These are phyloP conservation scores for Paracyclopina nana DNA, from an alignment of 1,140 invertebrate species.

Conservation along the genomic window DNA sequence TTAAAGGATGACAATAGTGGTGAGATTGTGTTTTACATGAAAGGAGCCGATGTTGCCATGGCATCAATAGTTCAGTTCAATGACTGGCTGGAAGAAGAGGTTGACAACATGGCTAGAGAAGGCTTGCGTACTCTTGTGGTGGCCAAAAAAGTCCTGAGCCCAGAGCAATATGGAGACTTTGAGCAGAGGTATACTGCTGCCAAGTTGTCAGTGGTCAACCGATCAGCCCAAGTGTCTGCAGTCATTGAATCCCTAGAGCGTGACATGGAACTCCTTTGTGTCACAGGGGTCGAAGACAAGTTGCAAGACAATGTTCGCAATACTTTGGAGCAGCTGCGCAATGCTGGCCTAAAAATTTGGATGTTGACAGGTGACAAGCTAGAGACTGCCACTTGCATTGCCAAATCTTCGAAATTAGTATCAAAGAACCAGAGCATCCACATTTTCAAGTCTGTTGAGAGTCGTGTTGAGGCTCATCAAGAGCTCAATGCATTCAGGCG, in stretches of 20 bases:
- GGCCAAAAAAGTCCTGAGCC: conserved; percentile 68
- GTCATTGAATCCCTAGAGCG: conserved; percentile 73
- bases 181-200: conserved; percentile 71
- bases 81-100: conserved; percentile 90
- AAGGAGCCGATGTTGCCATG: conserved; percentile 95
- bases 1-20: conserved; percentile 54
- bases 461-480: conserved; percentile 66
- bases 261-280: conserved; percentile 80
- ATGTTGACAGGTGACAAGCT: conserved; percentile 99
- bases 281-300: conserved; percentile 88
- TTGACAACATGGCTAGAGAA: conserved; percentile 87
- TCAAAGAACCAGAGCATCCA: conserved; percentile 51
- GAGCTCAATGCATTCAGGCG: conserved; percentile 74
- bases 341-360: conserved; percentile 96
- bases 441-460: conserved; percentile 50
- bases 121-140: conserved; percentile 88
- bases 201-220: conserved; percentile 57
- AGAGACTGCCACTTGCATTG: conserved; percentile 95
- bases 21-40: conserved; percentile 87
- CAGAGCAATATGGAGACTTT: conserved; percentile 82
- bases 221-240: conserved; percentile 57
- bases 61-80: conserved; percentile 75
- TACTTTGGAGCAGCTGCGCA: conserved; percentile 73
- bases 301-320: conserved; percentile 67
- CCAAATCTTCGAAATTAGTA: conserved; percentile 54